Base-by-base conservation (phyloP, 2,797 vertebrate species). In the Poeciliopsis infans region DNA sequence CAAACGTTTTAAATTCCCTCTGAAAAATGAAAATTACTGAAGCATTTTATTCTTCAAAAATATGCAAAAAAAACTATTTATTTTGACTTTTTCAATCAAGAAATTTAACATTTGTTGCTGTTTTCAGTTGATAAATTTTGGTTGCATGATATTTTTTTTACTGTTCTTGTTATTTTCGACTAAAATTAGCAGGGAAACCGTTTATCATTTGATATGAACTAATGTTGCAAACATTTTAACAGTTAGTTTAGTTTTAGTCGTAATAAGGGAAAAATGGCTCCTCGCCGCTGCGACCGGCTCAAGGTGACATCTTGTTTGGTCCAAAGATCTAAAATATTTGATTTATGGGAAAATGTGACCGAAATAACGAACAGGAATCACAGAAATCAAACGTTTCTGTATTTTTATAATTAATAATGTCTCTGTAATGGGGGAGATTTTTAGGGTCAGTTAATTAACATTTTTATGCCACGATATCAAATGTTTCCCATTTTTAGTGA, bases 271-370 rank as follows among this genome's bases (percentile, higher is more conserved):
- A 39, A 70, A 70, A 39, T 1, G 16, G 2, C 8, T 43, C 1
- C 15, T 43, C 23, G 39, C 72, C 7, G 61, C 33, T n/a, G 43
- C 46, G n/a, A 12, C 0, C 20, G 43, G 64, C 36, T 70, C 36
- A 70, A 78, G 41, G n/a, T 70, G 75, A 70, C 33, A 6, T 45
- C 25, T 76, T n/a, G 39, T 46, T 79, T 69, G 61, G 39, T 69
- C 43, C n/a, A n/a, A 51, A 43, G n/a, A 36, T 53, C 69, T 39
- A 36, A 33, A 76, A 76, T 47, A 33, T 33, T 66, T 31, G 6
- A 33, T 61, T 25, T 45, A 28, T 12, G 20, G 25, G 10, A n/a
- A 16, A 55, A 41, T 3, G n/a, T 2, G 5, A 31, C 2, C 4
- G 7, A 20, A 72, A 28, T n/a, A 28, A 46, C 64, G 2, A 36